Conservation (phyloP, 1,140 invertebrate species). For the Megalonaias nervosa region DNA sequence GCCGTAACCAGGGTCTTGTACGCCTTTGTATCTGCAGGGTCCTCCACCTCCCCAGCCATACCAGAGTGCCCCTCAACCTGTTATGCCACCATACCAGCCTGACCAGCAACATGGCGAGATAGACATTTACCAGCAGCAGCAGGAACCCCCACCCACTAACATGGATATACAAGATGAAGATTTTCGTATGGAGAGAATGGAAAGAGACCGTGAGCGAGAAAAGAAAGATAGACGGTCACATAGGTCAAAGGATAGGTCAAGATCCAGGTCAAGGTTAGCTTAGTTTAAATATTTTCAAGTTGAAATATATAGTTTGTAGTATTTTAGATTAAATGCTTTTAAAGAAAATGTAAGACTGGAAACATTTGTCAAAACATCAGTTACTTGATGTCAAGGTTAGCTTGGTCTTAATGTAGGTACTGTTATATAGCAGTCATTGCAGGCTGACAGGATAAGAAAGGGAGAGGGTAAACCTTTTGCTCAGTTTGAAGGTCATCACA, state of each 20-base stretch:
- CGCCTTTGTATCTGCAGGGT: constrained; percentile 24
- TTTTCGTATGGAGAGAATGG: constrained; percentile 25
- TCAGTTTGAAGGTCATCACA: too few species aligned
- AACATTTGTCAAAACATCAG: neutral
- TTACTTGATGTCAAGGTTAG: neutral
- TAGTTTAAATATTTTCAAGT: neutral
- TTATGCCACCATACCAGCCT: constrained; percentile 1
- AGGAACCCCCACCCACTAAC: too few species aligned
- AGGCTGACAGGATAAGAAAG: neutral
- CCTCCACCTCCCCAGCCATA: constrained; percentile 18
- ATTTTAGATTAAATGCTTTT: neutral
- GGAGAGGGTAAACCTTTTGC: neutral
- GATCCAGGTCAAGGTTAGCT: constrained; percentile 53
- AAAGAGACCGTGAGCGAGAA: constrained; percentile 40
- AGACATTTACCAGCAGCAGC: neutral
- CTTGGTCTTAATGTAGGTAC: neutral
- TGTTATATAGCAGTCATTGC: neutral
- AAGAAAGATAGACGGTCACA: constrained; percentile 24
- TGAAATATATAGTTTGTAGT: neutral
- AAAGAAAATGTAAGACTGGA: neutral
- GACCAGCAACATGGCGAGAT: constrained; percentile 6
- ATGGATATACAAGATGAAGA: constrained; percentile 38
- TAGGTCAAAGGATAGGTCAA: constrained; percentile 44
- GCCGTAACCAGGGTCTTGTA: neutral
- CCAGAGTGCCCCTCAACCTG: constrained; percentile 17